Evolutionary conservation across 2,797 vertebrate species (phyloP), one percentile per base, ranked within the genome.

Genomic region (Gobio occitaniae): DNA sequence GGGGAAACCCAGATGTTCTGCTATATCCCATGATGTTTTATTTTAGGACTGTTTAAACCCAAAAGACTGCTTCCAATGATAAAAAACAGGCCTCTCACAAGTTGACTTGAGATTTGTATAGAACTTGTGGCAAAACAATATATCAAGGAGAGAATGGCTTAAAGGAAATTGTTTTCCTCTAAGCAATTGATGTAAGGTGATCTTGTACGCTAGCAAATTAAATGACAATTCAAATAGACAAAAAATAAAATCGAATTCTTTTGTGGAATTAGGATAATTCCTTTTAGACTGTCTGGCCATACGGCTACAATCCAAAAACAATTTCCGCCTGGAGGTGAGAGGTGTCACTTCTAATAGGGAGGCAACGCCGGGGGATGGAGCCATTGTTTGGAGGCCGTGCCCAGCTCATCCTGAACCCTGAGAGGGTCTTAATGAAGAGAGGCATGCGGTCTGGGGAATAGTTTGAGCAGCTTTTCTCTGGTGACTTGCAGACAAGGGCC

Each of bases 371-470:
- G 25, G 86, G 92, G 93, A 93, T 65, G 89, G 91, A 91, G 87
- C 92, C 93, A 95, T 96, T 95, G 95, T 96, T 95, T 94, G 91
- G 89, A 89, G 88, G 89, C 88, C 87, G 82, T 92, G 88, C 82
- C 63, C 82, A 84, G 88, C 94, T 94, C 93, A 93, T 96, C 96
- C 95, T 92, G 92, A 84, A 94, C 94, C 93, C 96, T 96, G 96
- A 96, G 94, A 93, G 93, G 92, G 93, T 92, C 93, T 95, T 99
- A 99, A 99, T 99, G 97, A 99, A 98, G 97, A 99, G 94, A 96
- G 97, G 97, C 97, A 96, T 90, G 95, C 95, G 95, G 95, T 87
- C 94, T 92, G 93, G 93, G 96, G 96, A 96, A 96, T 96, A 96
- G 96, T 97, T 95, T 96, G 96, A 95, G 94, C 95, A 92, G 95